These are phyloP conservation scores for Coturnix japonica DNA, from an alignment of 2,113 vertebrate species.

Conservation along the genomic window DNA sequence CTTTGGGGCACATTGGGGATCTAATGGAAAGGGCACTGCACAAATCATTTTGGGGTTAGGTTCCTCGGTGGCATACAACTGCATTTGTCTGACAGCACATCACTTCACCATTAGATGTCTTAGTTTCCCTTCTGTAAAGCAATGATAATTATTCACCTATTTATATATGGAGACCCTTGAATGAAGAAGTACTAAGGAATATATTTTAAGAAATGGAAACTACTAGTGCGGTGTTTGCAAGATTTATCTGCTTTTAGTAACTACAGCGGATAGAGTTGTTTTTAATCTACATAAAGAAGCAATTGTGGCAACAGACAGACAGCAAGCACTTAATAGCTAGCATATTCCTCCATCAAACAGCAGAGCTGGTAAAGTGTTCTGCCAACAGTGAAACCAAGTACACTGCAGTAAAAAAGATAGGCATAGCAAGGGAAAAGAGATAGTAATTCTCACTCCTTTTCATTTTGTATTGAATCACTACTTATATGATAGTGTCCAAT, in stretches of 20 bases:
- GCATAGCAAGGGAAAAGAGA: background rate
- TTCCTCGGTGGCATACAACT: background rate
- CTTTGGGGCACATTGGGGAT: background rate
- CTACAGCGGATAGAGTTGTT: background rate
- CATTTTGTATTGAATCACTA: background rate
- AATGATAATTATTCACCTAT: background rate
- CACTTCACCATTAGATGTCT: background rate
- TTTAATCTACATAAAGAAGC: background rate
- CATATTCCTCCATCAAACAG: background rate
- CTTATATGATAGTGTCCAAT: background rate
- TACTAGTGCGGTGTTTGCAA: background rate
- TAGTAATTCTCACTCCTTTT: background rate
- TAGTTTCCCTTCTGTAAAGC: background rate
- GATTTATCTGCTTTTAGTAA: background rate
- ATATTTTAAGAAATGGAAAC: background rate
- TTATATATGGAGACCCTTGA: background rate
- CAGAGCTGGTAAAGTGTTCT: background rate
- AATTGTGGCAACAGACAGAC: background rate
- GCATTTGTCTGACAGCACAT: background rate
- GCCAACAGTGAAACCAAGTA: background rate
- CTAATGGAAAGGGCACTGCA: background rate
- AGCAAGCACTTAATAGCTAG: background rate
- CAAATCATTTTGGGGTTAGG: background rate
- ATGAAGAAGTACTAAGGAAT: background rate
- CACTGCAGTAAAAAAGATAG: background rate